A percentile compares a stretch with the other conserved stretches of the same genome.
These are phyloP conservation scores for Anthoscopus minutus DNA, from an alignment of 2,113 vertebrate genomes.

Conservation along the genomic window DNA sequence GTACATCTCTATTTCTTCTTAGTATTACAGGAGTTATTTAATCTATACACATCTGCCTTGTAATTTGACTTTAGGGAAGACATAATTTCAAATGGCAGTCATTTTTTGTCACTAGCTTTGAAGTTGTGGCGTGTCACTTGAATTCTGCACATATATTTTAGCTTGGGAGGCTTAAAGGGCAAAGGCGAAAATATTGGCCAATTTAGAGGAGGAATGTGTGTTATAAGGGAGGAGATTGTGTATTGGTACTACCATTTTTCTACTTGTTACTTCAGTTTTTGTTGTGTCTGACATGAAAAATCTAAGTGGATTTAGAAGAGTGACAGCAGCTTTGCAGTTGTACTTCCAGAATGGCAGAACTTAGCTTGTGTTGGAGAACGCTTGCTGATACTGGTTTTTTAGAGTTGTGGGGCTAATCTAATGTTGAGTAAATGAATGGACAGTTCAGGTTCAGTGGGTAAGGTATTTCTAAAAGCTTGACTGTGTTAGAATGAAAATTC, in stretches of 20 bases:
- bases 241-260: background rate
- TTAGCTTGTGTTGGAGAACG: constrained; percentile 17
- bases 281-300: background rate
- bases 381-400: constrained; percentile 25
- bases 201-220: background rate
- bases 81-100: background rate
- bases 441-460: background rate
- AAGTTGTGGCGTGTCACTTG: background rate
- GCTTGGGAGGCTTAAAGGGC: background rate
- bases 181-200: background rate
- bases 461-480: background rate
- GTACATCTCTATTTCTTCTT: background rate
- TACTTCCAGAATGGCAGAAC: background rate
- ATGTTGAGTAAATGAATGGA: background rate
- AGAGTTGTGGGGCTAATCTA: background rate
- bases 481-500: background rate
- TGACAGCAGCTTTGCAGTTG: background rate
- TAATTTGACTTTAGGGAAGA: background rate
- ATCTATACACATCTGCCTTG: background rate
- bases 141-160: background rate
- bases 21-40: background rate
- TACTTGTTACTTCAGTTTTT: background rate
- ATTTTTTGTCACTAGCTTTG: background rate
- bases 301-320: constrained; percentile 30
- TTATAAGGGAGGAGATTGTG: background rate